Base-by-base conservation (phyloP, 2,888 invertebrate species). In the Labia minor region DNA sequence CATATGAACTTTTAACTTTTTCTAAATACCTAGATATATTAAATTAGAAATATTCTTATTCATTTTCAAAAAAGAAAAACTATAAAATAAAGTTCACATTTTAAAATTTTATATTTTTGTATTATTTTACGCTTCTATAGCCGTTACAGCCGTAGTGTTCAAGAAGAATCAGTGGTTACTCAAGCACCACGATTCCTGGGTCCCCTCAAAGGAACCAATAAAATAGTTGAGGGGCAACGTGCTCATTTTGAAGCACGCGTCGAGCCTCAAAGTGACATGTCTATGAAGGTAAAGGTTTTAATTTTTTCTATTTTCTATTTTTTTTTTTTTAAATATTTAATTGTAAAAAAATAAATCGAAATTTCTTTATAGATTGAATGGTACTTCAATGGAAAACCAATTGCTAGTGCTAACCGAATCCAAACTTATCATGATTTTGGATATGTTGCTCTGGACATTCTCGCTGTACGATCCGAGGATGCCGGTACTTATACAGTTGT, bases 381-480 rank as follows among this genome's bases (percentile, higher is more conserved):
- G 98, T 95, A 93, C 77, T 93, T 93, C 74, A 96, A 99, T 78
- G 96, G 95, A 66, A 88, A 90, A 76, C 87, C 92, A 69, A 88
- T 99, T 68, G 89, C 88, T 75, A 86, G 87, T 69, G 93, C 93
- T 37, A 92, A 90, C 75, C 86, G 97, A 72, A 97, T 94, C 75
- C 94, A 94, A 78, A 93, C 92, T 8, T 92, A 92, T 76, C 90
- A 95, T 74, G 96, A 98, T 78, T 97, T 98, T 79, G 97, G 97
- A 68, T 96, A 95, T 76, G 95, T 97, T 19, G 94, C 96, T 37
- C 83, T 99, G 71, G 97, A 98, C 74, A 94, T 98, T 73, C 82
- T 93, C 68, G 92, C 90, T 77, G 94, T 95, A 18, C 87, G 95
- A 70, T 86, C 91, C 61, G 94, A 95, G 76, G 96, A 98, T 79